Evolutionary conservation across 2,113 vertebrate species (phyloP).

Genomic region (Festucalex cinctus): DNA sequence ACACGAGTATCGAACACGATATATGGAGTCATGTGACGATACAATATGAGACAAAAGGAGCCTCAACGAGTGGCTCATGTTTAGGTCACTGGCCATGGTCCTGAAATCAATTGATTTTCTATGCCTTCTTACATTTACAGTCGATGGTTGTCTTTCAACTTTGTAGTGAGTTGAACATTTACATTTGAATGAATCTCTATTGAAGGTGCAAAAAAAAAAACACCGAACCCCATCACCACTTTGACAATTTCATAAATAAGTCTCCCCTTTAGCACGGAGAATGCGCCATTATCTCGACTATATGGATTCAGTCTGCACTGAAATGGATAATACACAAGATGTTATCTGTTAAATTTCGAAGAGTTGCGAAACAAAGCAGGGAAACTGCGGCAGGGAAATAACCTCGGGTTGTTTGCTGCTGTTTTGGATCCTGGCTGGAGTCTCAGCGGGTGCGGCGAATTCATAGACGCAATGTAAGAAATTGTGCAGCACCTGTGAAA

Average conservation of each 20-base stretch:
- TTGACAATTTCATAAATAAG: too few relatives aligned
- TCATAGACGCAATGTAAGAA: constrained; percentile 52
- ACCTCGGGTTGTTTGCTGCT: background rate
- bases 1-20: background rate
- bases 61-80: background rate
- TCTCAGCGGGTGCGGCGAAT: constrained; percentile 41
- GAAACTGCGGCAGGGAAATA: background rate
- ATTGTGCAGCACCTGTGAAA: constrained; percentile 25
- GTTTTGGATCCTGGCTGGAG: constrained; percentile 10
- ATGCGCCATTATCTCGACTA: background rate
- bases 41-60: too few relatives aligned
- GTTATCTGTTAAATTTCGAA: background rate
- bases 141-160: too few relatives aligned
- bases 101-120: constrained; percentile 47
- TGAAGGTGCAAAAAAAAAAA: too few relatives aligned
- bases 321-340: background rate
- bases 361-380: background rate
- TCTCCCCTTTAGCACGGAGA: too few relatives aligned
- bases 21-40: too few relatives aligned
- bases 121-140: background rate
- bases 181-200: too few relatives aligned
- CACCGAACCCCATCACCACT: too few relatives aligned
- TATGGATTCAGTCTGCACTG: background rate
- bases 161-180: too few relatives aligned
- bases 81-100: constrained; percentile 68